Evolutionary conservation across 2,888 invertebrate genomes (phyloP), one percentile per base, ranked within the genome.

Genomic region (Drosophila siamana): DNA sequence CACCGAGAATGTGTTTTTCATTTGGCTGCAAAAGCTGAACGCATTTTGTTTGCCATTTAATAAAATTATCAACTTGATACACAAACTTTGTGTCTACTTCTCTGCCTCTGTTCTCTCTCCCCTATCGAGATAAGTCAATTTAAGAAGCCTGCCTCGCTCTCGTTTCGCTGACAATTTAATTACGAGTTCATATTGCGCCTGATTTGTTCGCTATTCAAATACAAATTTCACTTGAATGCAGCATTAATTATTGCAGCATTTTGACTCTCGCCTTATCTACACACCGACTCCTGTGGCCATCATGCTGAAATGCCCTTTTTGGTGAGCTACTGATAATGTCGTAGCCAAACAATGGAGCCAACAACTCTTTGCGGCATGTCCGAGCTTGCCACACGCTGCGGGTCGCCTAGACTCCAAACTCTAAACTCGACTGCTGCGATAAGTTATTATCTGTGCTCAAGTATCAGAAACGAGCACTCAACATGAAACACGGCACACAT

Each of bases 51-150:
- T 83, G 76, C 54, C 84, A 74, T 70, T 70, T 79, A 83, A 83
- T 79, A 59, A 65, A 86, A 72, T 83, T 83, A 83, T 84, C 81
- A 86, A 83, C 70, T 86, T 78, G 84, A 83, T 80, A 80, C 62
- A 76, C 79, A 79, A 74, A 56, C 43, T 61, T 61, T 40, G 44
- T 44, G 44, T 15, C 16, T 72, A 77, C 74, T 79, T 85, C 41
- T 30, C 54, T 48, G 3, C n/a, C n/a, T n/a, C n/a, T 64, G 38
- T 64, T 30, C 63, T 47, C 52, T 54, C 41, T 63, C n/a, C n/a
- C n/a, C n/a, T n/a, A 75, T 71, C 75, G 67, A 64, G 79, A 76
- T 78, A 74, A 74, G 61, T 68, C 59, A 65, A 65, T 74, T 68
- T 63, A 30, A 30, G 44, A 15, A 40, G 51, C 22, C 15, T 3